A percentile compares a stretch with the other conserved stretches of the same genome.
Evolutionary conservation across 2,797 vertebrate species (phyloP).

Genomic region (Zalophus californianus): DNA sequence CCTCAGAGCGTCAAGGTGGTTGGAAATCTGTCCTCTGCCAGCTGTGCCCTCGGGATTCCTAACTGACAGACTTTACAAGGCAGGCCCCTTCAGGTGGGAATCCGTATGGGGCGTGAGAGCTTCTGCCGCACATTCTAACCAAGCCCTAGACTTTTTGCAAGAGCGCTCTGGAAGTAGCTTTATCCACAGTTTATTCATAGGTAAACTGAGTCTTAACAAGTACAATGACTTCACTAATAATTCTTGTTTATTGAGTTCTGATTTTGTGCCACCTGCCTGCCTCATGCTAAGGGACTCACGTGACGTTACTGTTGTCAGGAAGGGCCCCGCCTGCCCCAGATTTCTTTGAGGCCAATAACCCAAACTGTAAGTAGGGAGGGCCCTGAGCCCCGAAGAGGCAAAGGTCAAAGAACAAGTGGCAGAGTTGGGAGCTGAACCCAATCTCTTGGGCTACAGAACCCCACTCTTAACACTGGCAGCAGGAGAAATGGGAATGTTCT

Average conservation of each 20-base stretch:
- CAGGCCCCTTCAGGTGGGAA: not conserved
- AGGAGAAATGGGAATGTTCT: rapidly evolving
- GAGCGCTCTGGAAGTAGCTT: not conserved
- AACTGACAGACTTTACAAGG: not conserved
- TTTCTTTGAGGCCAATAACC: not conserved
- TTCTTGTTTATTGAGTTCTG: not conserved
- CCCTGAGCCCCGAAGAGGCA: not conserved
- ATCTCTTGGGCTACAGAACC: rapidly evolving
- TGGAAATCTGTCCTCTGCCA: not conserved
- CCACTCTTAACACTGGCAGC: rapidly evolving
- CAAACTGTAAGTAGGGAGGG: not conserved
- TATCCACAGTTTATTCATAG: not conserved
- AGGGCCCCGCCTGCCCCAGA: not conserved
- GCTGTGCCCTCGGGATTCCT: not conserved
- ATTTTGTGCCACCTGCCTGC: not conserved
- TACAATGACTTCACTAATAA: not conserved
- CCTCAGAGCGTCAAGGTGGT: rapidly evolving
- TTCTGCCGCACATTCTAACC: not conserved
- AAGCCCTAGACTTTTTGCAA: not conserved
- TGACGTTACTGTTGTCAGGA: not conserved
- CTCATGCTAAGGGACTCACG: not conserved
- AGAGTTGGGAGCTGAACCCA: not conserved
- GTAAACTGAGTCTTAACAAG: not conserved
- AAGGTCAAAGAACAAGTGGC: not conserved
- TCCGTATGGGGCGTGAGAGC: rapidly evolving